Base-by-base conservation (phyloP, 2,113 vertebrate genomes). In the Daphoenositta chrysoptera region DNA sequence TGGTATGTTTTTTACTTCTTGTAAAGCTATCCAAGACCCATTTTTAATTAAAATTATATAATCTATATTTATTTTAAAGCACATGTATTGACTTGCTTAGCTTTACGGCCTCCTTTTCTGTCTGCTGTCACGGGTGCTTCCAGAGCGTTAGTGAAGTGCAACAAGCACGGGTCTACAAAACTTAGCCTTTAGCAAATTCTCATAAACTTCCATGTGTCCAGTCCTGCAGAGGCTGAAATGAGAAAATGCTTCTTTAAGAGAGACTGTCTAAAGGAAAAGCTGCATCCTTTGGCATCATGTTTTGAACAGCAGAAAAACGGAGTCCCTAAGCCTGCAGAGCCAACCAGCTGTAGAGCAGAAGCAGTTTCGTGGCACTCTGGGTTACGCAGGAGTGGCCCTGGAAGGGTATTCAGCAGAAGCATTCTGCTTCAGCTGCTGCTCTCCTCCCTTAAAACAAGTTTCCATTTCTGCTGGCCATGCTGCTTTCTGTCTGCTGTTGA, bases 391-490 rank as follows among this genome's bases (percentile, higher is more conserved):
- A 57, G 11, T 2, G 2, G 31, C 37, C 42, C 57, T 30, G 50
- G 18, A 65, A 60, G 33, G n/a, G 5, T 31, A 1, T 53, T 88
- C 30, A 19, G 15, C n/a, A 3, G 5, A n/a, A 79, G 23, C 0
- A 4, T 61, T 84, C 48, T 80, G 53, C n/a, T 85, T 79, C 66
- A 64, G 48, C 58, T 83, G 12, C 76, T 70, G 2, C 39, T 60
- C 21, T 83, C 15, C 23, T 77, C 30, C 21, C 16, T 85, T 89
- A 14, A 60, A 50, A 23, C 17, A 47, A 33, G n/a, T 71, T 90
- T 89, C 54, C 20, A 21, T 78, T 94, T 89, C 72, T 94, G 83
- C 94, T 87, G 85, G 53, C 51, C 10, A 3, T 73, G 76, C 64
- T 77, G 42, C 61, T 83, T 90, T 79, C 50, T 81, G 1, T 45